Conservation (phyloP, 2,113 vertebrate genomes). For the Myrmecobius fasciatus region DNA sequence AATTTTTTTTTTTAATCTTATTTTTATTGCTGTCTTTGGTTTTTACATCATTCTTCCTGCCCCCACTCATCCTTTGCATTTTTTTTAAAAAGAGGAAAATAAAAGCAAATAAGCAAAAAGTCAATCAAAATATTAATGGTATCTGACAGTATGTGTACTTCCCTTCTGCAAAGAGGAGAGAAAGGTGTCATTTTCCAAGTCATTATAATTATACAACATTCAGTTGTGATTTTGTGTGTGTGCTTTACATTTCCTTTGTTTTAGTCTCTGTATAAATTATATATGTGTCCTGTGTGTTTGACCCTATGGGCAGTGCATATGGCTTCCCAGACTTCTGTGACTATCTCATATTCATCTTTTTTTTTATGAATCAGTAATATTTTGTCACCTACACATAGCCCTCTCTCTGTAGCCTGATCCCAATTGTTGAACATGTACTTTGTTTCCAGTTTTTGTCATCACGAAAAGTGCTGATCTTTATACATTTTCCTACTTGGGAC, state of each 20-base stretch:
- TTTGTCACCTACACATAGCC: background rate
- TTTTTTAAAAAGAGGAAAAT: background rate
- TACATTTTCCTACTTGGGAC: no score
- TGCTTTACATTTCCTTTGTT: background rate
- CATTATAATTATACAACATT: background rate
- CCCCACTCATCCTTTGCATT: background rate
- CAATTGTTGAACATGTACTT: background rate
- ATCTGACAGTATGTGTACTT: background rate
- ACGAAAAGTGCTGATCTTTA: background rate
- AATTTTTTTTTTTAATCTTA: background rate
- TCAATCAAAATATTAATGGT: background rate
- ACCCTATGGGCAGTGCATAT: background rate
- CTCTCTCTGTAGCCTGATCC: background rate
- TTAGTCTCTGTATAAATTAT: background rate
- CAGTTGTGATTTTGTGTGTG: background rate
- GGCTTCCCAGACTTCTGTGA: background rate
- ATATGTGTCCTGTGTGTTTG: background rate
- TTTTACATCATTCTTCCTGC: background rate
- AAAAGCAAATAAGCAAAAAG: background rate
- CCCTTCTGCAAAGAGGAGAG: background rate
- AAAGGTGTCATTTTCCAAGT: background rate
- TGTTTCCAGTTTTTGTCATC: background rate
- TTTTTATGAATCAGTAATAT: background rate
- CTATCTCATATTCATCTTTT: background rate
- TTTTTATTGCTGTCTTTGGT: background rate